phyloP scores from a whole-genome alignment of 2,888 invertebrate species.

The Cheilosia soror region DNA sequence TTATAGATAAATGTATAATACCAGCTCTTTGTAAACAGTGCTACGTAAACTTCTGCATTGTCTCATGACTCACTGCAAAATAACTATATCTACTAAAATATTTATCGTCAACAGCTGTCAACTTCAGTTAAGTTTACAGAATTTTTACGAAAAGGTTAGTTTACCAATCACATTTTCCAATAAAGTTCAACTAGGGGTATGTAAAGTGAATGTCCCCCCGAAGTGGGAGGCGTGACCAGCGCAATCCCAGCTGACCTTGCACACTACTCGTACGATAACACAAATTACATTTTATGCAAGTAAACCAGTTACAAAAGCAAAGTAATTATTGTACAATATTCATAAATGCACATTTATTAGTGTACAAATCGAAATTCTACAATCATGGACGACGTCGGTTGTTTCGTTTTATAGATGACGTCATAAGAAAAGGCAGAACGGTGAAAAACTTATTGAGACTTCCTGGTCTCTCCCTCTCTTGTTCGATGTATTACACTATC shows the following conservation, averaged over 20 bases:
- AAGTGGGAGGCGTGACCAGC: slow-evolving; percentile 6
- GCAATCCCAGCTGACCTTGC: slow-evolving; percentile 43
- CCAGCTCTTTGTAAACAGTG: too few relatives aligned
- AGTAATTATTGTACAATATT: slow-evolving; percentile 2
- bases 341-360: slow-evolving; percentile 8
- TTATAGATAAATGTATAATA: too few relatives aligned
- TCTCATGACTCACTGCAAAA: slow-evolving; percentile 31
- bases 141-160: not conserved
- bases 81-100: slow-evolving; percentile 12
- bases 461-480: slow-evolving; percentile 58
- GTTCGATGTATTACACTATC: slow-evolving; percentile 1
- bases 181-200: not conserved
- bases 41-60: not conserved
- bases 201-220: not conserved
- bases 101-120: slow-evolving; percentile 19
- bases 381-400: slow-evolving; percentile 21
- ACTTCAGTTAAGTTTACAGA: not conserved
- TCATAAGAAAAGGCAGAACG: slow-evolving; percentile 67
- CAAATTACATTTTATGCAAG: not conserved
- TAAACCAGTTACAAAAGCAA: slow-evolving; percentile 26
- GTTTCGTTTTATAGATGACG: slow-evolving; percentile 69
- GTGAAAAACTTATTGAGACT: slow-evolving; percentile 69
- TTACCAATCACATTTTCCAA: not conserved
- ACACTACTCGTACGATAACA: not conserved
- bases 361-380: slow-evolving; percentile 18